Evolutionary conservation across 2,888 invertebrate species (phyloP), one percentile per base, ranked within the genome.

Genomic region (Phengaris alcon): DNA sequence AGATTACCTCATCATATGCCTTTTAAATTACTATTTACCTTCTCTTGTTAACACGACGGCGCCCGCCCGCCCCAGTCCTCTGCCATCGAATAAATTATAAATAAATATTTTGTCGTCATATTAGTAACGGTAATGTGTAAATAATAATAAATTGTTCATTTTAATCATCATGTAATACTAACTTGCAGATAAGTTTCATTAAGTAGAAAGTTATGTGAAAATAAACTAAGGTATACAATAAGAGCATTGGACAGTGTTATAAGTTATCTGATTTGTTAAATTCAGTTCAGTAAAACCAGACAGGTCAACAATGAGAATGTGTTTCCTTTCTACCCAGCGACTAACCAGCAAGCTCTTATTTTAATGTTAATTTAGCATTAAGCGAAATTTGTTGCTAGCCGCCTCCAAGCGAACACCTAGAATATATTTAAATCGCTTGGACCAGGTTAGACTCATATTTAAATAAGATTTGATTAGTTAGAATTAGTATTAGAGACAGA

Each of bases 241-340:
- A 72, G 72, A 72, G 72, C 72, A 72, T 54, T 54, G 35, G 12
- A 22, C 7, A 72, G 54, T 72, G 68, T 68, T 68, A 35, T 72
- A 51, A 52, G 92, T 93, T 93, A 93, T 91, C 92, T 91, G 86
- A 88, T 84, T 88, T 93, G 91, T 93, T 92, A 86, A 82, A 87
- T 87, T 90, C 85, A 88, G 85, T 90, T 90, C 90, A 93, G 93
- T 93, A 93, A 93, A 93, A 85, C 87, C 84, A 86, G 87, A 88
- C 84, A 88, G 87, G 88, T 88, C 77, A 88, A 88, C 88, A 88
- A 87, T 81, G 85, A 89, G 86, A 84, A 88, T 85, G 85, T 80
- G 91, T 92, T 93, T 91, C 84, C 88, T 93, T 90, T 82, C 76
- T 35, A 35, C 35, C 72, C 72, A 51, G 52, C 52, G 22, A 72